Evolutionary conservation across 2,797 vertebrate genomes (phyloP).

Genomic region (Cyclura pinguis): DNA sequence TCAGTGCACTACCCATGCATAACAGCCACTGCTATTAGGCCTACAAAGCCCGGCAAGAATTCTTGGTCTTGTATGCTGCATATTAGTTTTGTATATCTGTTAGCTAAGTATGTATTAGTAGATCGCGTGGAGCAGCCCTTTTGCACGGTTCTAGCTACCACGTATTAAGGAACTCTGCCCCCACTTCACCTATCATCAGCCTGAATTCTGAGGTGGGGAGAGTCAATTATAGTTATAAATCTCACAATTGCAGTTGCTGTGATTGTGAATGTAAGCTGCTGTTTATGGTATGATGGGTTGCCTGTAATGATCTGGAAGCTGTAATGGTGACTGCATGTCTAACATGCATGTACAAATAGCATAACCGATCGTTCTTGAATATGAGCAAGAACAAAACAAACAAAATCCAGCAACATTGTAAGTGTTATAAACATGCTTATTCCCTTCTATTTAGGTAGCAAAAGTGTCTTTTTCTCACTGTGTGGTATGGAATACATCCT

Average conservation of each 20-base stretch:
- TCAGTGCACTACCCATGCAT: not conserved
- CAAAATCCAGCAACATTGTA: not conserved
- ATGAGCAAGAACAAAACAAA: not conserved
- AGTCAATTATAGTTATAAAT: not conserved
- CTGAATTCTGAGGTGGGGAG: not conserved
- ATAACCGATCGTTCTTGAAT: conserved; percentile 3
- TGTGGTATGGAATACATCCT: not conserved
- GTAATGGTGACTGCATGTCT: not conserved
- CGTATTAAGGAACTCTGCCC: not conserved
- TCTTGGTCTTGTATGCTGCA: not conserved
- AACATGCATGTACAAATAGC: not conserved
- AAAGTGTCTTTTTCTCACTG: not conserved
- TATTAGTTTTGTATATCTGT: not conserved
- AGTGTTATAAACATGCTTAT: not conserved
- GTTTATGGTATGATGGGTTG: not conserved
- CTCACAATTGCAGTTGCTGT: not conserved
- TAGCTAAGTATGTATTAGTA: not conserved
- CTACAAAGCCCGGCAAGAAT: not conserved
- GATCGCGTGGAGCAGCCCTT: not conserved
- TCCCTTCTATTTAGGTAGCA: not conserved
- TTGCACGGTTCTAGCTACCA: not conserved
- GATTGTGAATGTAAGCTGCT: not conserved
- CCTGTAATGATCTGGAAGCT: conserved; percentile 13
- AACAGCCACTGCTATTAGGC: not conserved
- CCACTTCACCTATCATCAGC: not conserved